Conservation (phyloP, 2,113 vertebrate genomes). For the Thunnus thynnus region DNA sequence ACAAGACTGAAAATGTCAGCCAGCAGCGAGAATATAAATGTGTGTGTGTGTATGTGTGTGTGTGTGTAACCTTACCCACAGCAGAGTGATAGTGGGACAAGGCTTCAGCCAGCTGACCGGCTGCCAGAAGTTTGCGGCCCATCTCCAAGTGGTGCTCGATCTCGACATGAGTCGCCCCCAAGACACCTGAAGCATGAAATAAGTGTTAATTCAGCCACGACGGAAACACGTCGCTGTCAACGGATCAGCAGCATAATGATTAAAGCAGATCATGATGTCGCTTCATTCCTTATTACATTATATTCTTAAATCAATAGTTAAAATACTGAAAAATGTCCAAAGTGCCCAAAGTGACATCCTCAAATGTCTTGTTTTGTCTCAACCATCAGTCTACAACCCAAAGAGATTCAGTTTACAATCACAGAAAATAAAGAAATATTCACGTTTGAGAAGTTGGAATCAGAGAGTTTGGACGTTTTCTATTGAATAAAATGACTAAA, state of each 20-base stretch:
- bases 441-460: too few relatives aligned
- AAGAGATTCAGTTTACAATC: too few relatives aligned
- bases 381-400: too few relatives aligned
- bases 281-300: neutral
- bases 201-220: neutral
- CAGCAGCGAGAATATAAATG: neutral
- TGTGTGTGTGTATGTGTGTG: constrained; percentile 3
- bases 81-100: constrained; percentile 90
- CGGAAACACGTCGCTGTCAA: constrained; percentile 25
- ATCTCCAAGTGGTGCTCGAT: constrained; percentile 91
- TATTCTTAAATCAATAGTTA: too few relatives aligned
- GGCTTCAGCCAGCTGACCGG: constrained; percentile 89
- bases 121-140: constrained; percentile 89
- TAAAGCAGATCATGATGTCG: neutral
- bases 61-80: constrained; percentile 84
- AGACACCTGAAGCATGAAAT: constrained; percentile 80
- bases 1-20: constrained; percentile 7
- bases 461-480: too few relatives aligned
- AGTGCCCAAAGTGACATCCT: too few relatives aligned
- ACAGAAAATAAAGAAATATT: too few relatives aligned
- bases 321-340: too few relatives aligned
- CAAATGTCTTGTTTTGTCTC: too few relatives aligned
- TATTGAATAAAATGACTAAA: too few relatives aligned
- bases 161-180: constrained; percentile 86
- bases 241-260: neutral